Conservation (phyloP, 2,888 invertebrate species). For the Eupsilia transversa region DNA sequence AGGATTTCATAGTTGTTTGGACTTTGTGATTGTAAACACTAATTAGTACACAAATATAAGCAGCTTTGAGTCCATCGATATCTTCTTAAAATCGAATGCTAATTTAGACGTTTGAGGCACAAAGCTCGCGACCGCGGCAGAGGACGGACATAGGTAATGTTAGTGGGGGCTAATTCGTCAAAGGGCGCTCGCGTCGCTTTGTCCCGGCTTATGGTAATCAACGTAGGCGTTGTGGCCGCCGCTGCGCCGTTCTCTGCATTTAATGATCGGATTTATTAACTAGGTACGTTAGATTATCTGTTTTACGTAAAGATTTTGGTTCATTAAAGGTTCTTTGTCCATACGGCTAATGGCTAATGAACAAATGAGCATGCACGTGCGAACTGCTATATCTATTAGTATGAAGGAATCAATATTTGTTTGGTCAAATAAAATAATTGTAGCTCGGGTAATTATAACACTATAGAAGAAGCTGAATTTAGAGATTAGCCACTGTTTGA, state of each 20-base stretch:
- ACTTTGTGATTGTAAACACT: neutral
- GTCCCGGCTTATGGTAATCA: conserved; percentile 89
- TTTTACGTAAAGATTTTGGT: conserved; percentile 57
- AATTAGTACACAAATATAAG: conserved; percentile 10
- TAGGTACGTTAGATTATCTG: conserved; percentile 57
- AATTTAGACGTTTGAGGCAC: conserved; percentile 57
- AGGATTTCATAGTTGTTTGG: neutral
- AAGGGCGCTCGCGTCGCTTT: conserved; percentile 86
- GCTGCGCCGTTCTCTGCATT: conserved; percentile 70
- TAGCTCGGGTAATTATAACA: no score
- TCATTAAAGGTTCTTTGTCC: conserved; percentile 53
- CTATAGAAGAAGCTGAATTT: neutral
- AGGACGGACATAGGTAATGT: conserved; percentile 77
- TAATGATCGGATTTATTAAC: conserved; percentile 79
- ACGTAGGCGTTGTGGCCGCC: conserved; percentile 75
- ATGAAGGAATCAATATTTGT: neutral
- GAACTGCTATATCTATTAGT: neutral
- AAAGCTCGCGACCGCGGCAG: conserved; percentile 63
- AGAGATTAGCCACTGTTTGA: no score
- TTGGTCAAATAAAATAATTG: neutral
- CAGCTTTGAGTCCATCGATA: conserved; percentile 18
- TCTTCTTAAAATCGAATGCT: conserved; percentile 53
- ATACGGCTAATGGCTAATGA: neutral
- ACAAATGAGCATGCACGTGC: neutral
- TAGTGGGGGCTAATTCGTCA: conserved; percentile 87